Conservation (phyloP, 2,113 vertebrate species). For the Peromyscus polionotus region DNA sequence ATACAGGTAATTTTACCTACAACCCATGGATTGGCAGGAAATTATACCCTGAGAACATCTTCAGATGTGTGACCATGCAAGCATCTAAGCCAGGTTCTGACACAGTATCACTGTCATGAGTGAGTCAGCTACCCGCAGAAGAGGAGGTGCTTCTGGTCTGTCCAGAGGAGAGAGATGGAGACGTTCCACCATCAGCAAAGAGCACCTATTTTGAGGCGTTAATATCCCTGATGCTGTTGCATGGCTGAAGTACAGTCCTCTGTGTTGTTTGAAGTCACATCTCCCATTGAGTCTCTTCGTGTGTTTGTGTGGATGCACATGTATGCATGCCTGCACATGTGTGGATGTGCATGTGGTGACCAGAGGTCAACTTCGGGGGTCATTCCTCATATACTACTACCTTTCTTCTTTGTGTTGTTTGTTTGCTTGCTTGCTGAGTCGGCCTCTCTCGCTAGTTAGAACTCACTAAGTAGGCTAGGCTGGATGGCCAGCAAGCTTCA, state of each 20-base stretch:
- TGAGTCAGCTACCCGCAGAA: slow-evolving; percentile 93
- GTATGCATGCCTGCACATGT: too few relatives aligned
- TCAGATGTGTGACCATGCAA: slow-evolving; percentile 92
- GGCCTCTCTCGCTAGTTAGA: not conserved
- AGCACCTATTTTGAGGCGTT: not conserved
- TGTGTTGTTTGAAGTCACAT: not conserved
- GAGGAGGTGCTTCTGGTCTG: slow-evolving; percentile 91
- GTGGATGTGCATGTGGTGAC: too few relatives aligned
- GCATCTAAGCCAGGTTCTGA: slow-evolving; percentile 92
- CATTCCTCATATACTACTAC: not conserved
- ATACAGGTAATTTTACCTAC: slow-evolving; percentile 86
- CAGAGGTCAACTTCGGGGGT: too few relatives aligned
- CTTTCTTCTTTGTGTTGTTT: not conserved
- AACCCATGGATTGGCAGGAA: slow-evolving; percentile 96
- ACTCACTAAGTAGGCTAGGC: not conserved
- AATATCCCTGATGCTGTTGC: slow-evolving; percentile 65
- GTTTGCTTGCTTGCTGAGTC: not conserved
- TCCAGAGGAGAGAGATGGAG: slow-evolving; percentile 93
- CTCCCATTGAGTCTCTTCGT: not conserved
- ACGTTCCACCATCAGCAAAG: slow-evolving; percentile 90
- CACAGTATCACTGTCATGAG: slow-evolving; percentile 91
- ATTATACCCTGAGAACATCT: slow-evolving; percentile 95
- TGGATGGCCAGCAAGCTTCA: not conserved
- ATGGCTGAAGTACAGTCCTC: slow-evolving; percentile 46
- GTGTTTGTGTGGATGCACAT: too few relatives aligned